Base-by-base conservation (phyloP, 2,797 vertebrate genomes). In the Zalophus californianus region DNA sequence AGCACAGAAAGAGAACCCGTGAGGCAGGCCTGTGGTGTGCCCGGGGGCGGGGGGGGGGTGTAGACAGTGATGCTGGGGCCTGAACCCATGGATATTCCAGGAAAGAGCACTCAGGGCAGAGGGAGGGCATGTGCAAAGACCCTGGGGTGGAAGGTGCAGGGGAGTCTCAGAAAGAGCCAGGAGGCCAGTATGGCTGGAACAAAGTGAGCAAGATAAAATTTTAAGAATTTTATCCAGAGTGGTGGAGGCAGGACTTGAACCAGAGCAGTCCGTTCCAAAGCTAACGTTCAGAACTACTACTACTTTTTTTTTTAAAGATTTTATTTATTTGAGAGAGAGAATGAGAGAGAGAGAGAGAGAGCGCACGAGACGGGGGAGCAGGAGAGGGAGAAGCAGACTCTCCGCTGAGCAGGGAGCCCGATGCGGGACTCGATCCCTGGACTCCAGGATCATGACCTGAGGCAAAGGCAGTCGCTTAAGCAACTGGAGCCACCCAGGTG, bases 21-120 rank as follows among this genome's bases (percentile, higher is more conserved):
- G 41, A n/a, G 75, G 66, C 1, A n/a, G 75, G 66, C 1, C 0
- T 0, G 0, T 0, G 0, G 8, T 2, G 18, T 32, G 14, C 21
- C 4, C 20, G 1, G 79, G 54, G 5, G 29, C 18, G 48, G 10
- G 14, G 64, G 62, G 7, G 48, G 10, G 14, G 64, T 62, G 7
- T 1, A 1, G 48, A 9, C 0, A 8, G 32, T 10, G 15, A 18
- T 2, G 12, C 7, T 13, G 1, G 60, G 77, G 6, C 3, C 0
- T 15, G n/a, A 75, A 60, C 35, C n/a, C 38, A 0, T 32, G 52
- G 35, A 70, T 4, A 32, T 21, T 41, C 20, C 18, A 72, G 48
- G 50, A n/a, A 60, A 84, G 21, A n/a, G 5, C 18, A 0, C 38
- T n/a, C 7, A 27, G 38, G 38, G 9, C 58, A 29, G 15, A 27